A percentile compares a stretch with the other conserved stretches of the same genome.
Conservation (phyloP, 2,113 vertebrate species). For the Leptodactylus fuscus region DNA sequence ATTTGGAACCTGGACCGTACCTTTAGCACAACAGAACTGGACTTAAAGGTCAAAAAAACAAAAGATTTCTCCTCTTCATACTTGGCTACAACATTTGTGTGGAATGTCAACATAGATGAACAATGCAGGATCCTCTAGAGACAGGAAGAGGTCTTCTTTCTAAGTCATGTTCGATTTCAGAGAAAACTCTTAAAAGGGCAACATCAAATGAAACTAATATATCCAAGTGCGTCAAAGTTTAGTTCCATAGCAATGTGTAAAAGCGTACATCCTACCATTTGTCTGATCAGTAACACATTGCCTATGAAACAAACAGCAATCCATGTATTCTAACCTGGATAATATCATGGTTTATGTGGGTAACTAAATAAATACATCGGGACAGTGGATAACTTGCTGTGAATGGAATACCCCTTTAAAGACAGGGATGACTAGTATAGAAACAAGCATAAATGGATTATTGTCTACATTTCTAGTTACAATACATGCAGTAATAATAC, state of each 20-base stretch:
- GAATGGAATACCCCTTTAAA: too few species aligned
- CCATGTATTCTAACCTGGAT: too few species aligned
- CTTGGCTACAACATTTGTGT: constrained; percentile 28
- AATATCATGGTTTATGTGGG: too few species aligned
- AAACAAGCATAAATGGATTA: too few species aligned
- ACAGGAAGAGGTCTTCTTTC: constrained; percentile 19
- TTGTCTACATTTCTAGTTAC: too few species aligned
- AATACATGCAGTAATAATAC: too few species aligned
- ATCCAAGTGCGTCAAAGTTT: neutral
- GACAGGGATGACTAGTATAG: too few species aligned
- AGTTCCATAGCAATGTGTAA: neutral
- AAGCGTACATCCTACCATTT: too few species aligned
- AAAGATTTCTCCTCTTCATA: constrained; percentile 36
- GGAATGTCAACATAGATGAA: constrained; percentile 44
- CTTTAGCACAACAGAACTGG: constrained; percentile 30
- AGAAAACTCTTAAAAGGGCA: neutral
- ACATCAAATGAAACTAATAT: neutral
- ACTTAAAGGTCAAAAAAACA: constrained; percentile 40
- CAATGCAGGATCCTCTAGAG: constrained; percentile 17
- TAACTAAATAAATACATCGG: too few species aligned
- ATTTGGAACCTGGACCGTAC: constrained; percentile 32
- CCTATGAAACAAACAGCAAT: too few species aligned
- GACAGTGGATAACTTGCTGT: too few species aligned
- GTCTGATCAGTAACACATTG: too few species aligned
- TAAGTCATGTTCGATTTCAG: neutral